Evolutionary conservation across 2,113 vertebrate species (phyloP), one percentile per base, ranked within the genome.

Genomic region (Seriola dumerili): DNA sequence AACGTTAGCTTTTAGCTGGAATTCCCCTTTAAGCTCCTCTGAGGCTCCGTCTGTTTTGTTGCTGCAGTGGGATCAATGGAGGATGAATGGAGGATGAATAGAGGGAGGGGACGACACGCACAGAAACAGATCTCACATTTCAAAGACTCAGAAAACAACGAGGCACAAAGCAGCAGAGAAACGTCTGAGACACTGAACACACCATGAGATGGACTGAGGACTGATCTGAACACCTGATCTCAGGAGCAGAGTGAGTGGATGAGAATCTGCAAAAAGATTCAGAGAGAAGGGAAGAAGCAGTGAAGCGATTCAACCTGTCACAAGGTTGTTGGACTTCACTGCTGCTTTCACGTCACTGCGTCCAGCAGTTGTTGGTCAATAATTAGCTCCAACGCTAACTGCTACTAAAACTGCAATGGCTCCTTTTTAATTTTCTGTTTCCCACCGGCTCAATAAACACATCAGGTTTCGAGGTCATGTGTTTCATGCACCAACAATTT

Each of bases 91-190:
- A 66, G 23, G 78, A 80, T 90, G 89, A 91, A 91, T 92, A 76
- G 78, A 90, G 86, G 90, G 91, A 91, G 88, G 90, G 38, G 80
- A 80, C 70, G 38, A 74, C 76, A 81, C 52, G 74, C 38, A 77
- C 72, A 89, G 67, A 86, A 78, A 85, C 66, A 72, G 54, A 80
- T 81, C 92, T 92, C 91, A 88, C 32, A 90, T 95, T 95, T 95
- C 94, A 95, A 95, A 94, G 92, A 73, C 44, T 57, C 21, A 59
- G 55, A 84, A 76, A 50, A 67, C 59, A 32, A 2, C 0, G 16
- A 59, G 17, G 55, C 68, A 84, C 78, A 88, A 85, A 87, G 81
- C 72, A 46, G 42, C 69, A 3, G 2, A 71, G 29, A 88, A 64
- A 62, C 10, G 2, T 69, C 73, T 83, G 69, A 46, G 82, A 69